Evolutionary conservation across 2,113 vertebrate genomes (phyloP).

Genomic region (Lasiurus cinereus): DNA sequence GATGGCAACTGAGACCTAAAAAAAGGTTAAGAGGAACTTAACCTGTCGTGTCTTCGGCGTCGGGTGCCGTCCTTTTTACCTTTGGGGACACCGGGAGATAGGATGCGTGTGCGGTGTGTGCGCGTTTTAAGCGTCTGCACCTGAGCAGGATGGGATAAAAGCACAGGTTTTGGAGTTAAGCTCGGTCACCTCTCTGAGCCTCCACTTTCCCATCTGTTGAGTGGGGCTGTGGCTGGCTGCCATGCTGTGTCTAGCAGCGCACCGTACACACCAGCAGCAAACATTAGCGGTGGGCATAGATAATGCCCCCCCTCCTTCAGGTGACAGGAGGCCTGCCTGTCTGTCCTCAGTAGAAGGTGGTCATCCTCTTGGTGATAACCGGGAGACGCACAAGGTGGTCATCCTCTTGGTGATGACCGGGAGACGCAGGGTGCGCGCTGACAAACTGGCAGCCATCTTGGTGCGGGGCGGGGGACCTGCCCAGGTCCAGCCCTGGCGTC

Average conservation of each 20-base stretch:
- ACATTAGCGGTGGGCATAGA: background rate
- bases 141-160: background rate
- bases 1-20: background rate
- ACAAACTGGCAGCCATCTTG: background rate
- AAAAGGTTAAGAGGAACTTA: background rate
- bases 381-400: too few species aligned
- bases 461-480: background rate
- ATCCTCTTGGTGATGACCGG: background rate
- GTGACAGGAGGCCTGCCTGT: background rate
- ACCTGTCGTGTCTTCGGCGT: fast-evolving
- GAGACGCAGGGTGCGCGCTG: background rate
- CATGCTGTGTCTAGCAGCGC: background rate
- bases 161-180: background rate
- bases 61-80: background rate
- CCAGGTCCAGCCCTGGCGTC: too few species aligned
- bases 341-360: background rate
- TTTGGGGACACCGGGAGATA: background rate
- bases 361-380: background rate
- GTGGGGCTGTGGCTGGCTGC: background rate
- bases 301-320: background rate
- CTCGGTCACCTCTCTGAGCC: background rate
- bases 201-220: background rate
- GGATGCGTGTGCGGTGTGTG: background rate
- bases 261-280: background rate
- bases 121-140: background rate